phyloP scores from a whole-genome alignment of 2,113 vertebrate genomes.

The Lutjanus erythropterus region DNA sequence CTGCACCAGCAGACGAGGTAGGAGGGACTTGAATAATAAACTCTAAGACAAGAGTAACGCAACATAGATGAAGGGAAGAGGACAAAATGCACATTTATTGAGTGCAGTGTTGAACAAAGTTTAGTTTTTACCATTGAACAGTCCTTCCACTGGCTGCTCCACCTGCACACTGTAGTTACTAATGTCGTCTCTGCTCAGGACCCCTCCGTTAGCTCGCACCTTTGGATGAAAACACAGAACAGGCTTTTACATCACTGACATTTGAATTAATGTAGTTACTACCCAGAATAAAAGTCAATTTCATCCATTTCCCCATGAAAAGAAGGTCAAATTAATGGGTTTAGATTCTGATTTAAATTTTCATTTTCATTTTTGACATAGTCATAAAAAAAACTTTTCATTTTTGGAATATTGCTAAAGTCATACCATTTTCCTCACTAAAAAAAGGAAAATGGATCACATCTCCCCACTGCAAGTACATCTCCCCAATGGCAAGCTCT shows the following conservation, averaged over 20 bases:
- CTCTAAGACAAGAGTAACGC: conserved; percentile 73
- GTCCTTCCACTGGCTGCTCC: conserved; percentile 85
- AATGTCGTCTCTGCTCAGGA: conserved; percentile 89
- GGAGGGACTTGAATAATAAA: conserved; percentile 88
- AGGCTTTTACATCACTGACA: background rate
- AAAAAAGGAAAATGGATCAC: too few relatives aligned
- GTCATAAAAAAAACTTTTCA: too few relatives aligned
- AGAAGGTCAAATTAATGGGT: too few relatives aligned
- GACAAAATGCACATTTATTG: background rate
- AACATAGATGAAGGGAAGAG: background rate
- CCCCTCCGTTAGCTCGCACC: conserved; percentile 87
- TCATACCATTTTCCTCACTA: too few relatives aligned
- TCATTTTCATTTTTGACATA: too few relatives aligned
- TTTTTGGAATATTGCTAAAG: too few relatives aligned
- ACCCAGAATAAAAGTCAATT: background rate
- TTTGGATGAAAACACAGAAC: conserved; percentile 52
- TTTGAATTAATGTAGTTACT: background rate
- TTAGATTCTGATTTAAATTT: too few relatives aligned
- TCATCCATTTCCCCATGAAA: too few relatives aligned
- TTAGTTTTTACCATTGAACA: conserved; percentile 84
- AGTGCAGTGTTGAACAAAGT: background rate
- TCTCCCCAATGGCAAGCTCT: too few relatives aligned
- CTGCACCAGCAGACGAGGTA: conserved; percentile 88
- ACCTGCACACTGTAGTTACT: conserved; percentile 86
- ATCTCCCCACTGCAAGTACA: too few relatives aligned